Evolutionary conservation across 2,113 vertebrate genomes (phyloP).

Genomic region (Hypomesus transpacificus): DNA sequence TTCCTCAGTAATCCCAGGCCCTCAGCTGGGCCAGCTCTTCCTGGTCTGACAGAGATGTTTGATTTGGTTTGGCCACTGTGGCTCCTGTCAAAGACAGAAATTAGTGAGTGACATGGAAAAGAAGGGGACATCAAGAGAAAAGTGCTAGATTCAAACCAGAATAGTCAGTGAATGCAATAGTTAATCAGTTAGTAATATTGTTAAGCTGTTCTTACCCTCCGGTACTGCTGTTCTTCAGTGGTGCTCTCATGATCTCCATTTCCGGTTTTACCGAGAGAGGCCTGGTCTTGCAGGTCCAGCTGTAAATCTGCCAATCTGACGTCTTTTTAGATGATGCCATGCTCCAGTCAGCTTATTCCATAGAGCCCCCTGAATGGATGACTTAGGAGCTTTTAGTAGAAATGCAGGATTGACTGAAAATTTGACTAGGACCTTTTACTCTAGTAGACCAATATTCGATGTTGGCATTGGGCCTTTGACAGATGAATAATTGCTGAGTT

Average conservation of each 20-base stretch:
- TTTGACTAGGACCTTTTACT: no score
- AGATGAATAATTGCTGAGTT: no score
- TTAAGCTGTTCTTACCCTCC: no score
- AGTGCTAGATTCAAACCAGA: no score
- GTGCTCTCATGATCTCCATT: no score
- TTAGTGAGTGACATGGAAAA: not conserved
- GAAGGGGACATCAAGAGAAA: not conserved
- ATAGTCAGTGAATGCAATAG: no score
- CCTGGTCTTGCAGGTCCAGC: no score
- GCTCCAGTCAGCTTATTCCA: constrained; percentile 7
- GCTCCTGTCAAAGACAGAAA: not conserved
- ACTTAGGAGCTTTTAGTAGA: not conserved
- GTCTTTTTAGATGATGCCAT: not conserved
- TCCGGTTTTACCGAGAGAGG: no score
- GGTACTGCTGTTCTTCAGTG: no score
- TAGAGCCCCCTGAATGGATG: not conserved
- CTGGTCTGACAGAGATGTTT: not conserved
- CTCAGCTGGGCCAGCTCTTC: not conserved
- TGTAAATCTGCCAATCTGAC: not conserved
- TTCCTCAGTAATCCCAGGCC: constrained; percentile 1
- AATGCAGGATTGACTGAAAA: not conserved
- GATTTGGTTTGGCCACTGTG: not conserved
- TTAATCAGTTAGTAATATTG: no score
- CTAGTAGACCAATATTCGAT: no score
- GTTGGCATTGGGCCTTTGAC: no score